Percentiles rank a stretch among this genome's conserved stretches.
Evolutionary conservation across 2,888 invertebrate genomes (phyloP).

Genomic region (Hetaerina titia): DNA sequence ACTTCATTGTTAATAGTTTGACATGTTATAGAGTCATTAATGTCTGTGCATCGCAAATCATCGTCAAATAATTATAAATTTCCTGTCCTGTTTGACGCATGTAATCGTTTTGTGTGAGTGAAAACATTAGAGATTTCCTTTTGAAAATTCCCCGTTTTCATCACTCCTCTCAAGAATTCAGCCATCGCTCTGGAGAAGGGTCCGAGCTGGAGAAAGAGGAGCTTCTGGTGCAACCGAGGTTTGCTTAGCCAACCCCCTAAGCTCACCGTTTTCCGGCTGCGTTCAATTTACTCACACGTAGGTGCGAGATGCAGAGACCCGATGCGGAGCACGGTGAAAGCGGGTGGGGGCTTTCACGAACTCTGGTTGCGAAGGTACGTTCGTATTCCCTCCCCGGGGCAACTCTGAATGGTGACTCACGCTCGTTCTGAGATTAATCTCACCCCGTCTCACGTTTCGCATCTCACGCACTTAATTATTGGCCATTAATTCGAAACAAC

Average conservation of each 20-base stretch:
- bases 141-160: neutral
- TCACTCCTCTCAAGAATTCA: neutral
- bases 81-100: too few relatives aligned
- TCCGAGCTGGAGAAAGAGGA: neutral
- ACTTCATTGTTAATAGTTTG: too few relatives aligned
- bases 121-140: too few relatives aligned
- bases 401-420: neutral
- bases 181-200: neutral
- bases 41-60: too few relatives aligned
- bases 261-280: neutral
- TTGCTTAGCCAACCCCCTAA: neutral
- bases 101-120: too few relatives aligned
- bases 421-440: neutral
- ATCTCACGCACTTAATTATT: neutral
- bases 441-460: neutral
- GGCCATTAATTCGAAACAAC: neutral
- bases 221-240: neutral
- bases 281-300: neutral
- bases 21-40: too few relatives aligned
- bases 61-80: too few relatives aligned
- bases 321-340: neutral
- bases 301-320: neutral
- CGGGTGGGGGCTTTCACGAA: neutral
- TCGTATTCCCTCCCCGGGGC: neutral
- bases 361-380: neutral